These are phyloP conservation scores for Anticlea derivata DNA, from an alignment of 2,888 invertebrate genomes.

Conservation along the genomic window DNA sequence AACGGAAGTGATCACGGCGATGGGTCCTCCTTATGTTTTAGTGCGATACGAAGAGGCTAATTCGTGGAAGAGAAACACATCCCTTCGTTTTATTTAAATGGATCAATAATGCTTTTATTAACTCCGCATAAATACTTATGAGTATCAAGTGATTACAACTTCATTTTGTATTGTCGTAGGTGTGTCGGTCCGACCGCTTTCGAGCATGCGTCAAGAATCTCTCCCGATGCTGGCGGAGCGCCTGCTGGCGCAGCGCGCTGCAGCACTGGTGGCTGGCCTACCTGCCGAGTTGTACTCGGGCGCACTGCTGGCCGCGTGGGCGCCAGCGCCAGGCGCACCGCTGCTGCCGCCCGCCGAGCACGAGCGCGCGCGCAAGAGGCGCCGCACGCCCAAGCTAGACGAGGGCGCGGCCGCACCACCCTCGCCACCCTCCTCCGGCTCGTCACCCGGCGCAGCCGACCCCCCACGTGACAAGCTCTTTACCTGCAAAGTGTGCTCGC, in stretches of 20 bases:
- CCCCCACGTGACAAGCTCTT: slow-evolving; percentile 91
- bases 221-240: slow-evolving; percentile 78
- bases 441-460: slow-evolving; percentile 76
- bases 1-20: slow-evolving; percentile 69
- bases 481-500: slow-evolving; percentile 93
- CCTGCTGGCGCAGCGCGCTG: slow-evolving; percentile 81
- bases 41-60: slow-evolving; percentile 13
- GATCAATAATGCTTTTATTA: no score
- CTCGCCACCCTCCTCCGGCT: slow-evolving; percentile 78
- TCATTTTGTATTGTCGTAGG: slow-evolving; percentile 51
- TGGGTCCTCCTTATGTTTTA: slow-evolving; percentile 31
- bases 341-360: slow-evolving; percentile 76
- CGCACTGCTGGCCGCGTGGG: slow-evolving; percentile 83
- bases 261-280: slow-evolving; percentile 80
- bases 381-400: slow-evolving; percentile 76
- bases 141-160: background rate
- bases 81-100: background rate
- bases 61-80: slow-evolving; percentile 3
- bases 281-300: slow-evolving; percentile 86
- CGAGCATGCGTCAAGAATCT: slow-evolving; percentile 78
- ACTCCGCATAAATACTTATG: no score
- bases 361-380: slow-evolving; percentile 74
- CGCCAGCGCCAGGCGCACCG: slow-evolving; percentile 82
- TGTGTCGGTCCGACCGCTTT: slow-evolving; percentile 78
- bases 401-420: slow-evolving; percentile 63